phyloP scores from a whole-genome alignment of 2,797 vertebrate genomes.

The Synanceia verrucosa region DNA sequence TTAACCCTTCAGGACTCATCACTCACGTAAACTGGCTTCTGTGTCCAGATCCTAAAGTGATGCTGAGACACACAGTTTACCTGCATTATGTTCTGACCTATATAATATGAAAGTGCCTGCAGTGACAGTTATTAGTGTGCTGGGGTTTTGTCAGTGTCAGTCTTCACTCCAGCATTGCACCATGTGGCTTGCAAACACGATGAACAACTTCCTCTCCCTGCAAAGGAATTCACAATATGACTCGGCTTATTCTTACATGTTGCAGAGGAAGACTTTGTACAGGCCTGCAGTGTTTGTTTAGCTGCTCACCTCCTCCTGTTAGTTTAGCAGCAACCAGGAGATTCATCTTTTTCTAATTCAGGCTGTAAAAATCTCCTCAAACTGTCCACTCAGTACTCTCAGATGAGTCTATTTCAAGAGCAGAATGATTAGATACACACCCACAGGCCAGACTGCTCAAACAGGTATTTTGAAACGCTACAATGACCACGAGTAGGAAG shows the following conservation, averaged over 20 bases:
- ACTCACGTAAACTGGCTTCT: background rate
- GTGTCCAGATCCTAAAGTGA: constrained; percentile 1
- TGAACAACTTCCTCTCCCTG: constrained; percentile 32
- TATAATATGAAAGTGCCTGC: background rate
- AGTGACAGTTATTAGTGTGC: background rate
- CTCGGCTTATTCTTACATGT: background rate
- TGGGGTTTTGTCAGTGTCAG: background rate
- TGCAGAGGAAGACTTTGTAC: background rate
- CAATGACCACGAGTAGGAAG: background rate
- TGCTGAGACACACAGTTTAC: background rate
- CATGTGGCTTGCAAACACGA: background rate
- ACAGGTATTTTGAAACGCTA: background rate
- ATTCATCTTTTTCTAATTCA: constrained; percentile 12
- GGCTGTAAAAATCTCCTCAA: background rate
- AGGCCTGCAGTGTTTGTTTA: constrained; percentile 28
- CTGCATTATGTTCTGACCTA: background rate
- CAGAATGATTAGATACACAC: background rate
- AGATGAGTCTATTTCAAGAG: background rate
- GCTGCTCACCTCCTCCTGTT: constrained; percentile 18
- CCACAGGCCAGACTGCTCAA: background rate
- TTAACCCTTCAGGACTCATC: background rate
- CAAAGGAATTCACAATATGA: constrained; percentile 42
- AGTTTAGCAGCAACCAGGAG: constrained; percentile 3
- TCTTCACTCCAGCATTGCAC: constrained; percentile 14
- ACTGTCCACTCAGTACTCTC: background rate